Conservation (phyloP, 1,140 invertebrate genomes). For the Lasaia peninsularis region DNA sequence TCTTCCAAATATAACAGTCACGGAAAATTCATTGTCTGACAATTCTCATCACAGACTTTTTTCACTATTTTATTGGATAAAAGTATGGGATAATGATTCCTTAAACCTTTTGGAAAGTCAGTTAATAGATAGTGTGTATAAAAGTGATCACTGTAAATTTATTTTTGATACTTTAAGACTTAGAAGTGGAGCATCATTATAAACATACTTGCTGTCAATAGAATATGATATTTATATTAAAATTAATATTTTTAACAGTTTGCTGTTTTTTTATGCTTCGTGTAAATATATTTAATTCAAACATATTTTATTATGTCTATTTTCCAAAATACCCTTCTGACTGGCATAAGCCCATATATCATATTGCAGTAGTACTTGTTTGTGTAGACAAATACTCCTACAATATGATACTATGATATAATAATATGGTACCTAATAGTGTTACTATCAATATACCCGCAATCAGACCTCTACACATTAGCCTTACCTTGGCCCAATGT, state of each 20-base stretch:
- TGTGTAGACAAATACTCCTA: too few species aligned
- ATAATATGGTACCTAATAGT: too few species aligned
- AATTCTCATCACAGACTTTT: conserved; percentile 57
- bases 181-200: conserved; percentile 40
- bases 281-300: conserved; percentile 30
- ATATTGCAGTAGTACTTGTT: too few species aligned
- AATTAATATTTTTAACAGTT: conserved; percentile 20
- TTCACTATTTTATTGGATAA: conserved; percentile 67
- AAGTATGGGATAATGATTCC: conserved; percentile 60
- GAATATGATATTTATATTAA: conserved; percentile 18
- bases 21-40: conserved; percentile 36
- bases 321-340: too few species aligned
- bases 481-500: too few species aligned
- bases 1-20: conserved; percentile 61
- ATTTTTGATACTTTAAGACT: conserved; percentile 59
- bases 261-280: too few species aligned
- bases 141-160: conserved; percentile 50
- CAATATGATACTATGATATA: too few species aligned
- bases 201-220: conserved; percentile 17
- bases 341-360: too few species aligned
- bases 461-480: too few species aligned
- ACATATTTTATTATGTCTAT: not conserved
- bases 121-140: conserved; percentile 53
- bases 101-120: conserved; percentile 67
- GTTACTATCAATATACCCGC: too few species aligned